Evolutionary conservation across 2,797 vertebrate genomes (phyloP).

Genomic region (Channa striata): DNA sequence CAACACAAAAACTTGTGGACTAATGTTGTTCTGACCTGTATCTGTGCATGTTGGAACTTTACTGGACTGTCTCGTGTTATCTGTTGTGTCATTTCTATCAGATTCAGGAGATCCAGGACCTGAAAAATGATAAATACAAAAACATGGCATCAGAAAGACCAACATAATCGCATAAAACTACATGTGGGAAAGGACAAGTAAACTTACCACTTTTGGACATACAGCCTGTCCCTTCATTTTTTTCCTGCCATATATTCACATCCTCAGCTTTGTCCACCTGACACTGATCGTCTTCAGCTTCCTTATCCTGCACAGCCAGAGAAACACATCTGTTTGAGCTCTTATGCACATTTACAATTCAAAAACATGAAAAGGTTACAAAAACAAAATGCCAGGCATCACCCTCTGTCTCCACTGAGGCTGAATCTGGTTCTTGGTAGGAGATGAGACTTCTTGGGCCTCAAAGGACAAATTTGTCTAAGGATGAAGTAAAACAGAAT

Average conservation of each 20-base stretch:
- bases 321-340: not conserved
- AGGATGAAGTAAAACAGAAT: not conserved
- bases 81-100: constrained; percentile 19
- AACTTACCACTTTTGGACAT: constrained; percentile 57
- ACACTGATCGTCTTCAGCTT: constrained; percentile 38
- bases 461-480: constrained; percentile 84
- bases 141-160: not conserved
- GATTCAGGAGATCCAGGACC: constrained; percentile 49
- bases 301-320: constrained; percentile 26
- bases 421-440: constrained; percentile 55
- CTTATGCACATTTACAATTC: too few species aligned
- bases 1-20: not conserved
- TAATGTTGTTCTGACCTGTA: constrained; percentile 48
- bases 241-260: constrained; percentile 34
- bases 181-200: not conserved
- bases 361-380: not conserved
- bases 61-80: constrained; percentile 20
- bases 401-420: constrained; percentile 79
- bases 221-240: constrained; percentile 34
- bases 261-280: constrained; percentile 43
- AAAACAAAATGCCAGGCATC: not conserved
- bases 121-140: constrained; percentile 5
- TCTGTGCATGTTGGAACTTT: constrained; percentile 31
- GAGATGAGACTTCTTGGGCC: constrained; percentile 80
- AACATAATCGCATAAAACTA: not conserved